These are phyloP conservation scores for Boulengeromyrus knoepffleri DNA, from an alignment of 2,113 vertebrate species.

Conservation along the genomic window DNA sequence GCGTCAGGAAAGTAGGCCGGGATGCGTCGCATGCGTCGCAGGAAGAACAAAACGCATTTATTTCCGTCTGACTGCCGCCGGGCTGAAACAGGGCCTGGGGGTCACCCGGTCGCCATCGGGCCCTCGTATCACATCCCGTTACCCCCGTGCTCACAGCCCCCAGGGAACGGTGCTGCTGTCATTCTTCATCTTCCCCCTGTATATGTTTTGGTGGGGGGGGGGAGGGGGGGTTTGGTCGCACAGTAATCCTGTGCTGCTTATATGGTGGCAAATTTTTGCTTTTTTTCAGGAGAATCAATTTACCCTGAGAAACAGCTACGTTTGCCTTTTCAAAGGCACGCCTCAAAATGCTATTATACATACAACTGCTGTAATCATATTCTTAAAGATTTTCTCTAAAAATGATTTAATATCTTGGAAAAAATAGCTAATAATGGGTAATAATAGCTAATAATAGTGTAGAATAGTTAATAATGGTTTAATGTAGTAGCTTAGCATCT, in stretches of 20 bases:
- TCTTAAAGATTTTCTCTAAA: neutral
- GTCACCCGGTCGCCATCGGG: neutral
- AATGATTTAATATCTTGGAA: neutral
- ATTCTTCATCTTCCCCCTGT: neutral
- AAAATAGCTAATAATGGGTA: neutral
- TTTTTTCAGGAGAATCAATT: neutral
- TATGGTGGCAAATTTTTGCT: neutral
- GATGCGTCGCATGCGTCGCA: neutral
- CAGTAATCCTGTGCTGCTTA: neutral
- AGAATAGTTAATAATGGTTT: neutral
- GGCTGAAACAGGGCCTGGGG: neutral
- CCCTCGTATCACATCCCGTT: neutral
- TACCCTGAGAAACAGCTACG: neutral
- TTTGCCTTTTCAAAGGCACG: neutral
- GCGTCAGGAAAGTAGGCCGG: conserved; percentile 6
- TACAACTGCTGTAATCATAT: neutral
- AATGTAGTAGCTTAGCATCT: neutral
- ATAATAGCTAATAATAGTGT: neutral
- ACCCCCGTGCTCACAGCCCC: neutral
- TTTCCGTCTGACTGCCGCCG: neutral
- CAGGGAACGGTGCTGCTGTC: neutral
- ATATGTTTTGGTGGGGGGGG: neutral
- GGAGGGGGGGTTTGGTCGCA: neutral
- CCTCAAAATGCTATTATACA: neutral
- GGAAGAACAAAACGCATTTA: neutral